These are phyloP conservation scores for Austrofundulus limnaeus DNA, from an alignment of 2,113 vertebrate genomes.

Conservation along the genomic window DNA sequence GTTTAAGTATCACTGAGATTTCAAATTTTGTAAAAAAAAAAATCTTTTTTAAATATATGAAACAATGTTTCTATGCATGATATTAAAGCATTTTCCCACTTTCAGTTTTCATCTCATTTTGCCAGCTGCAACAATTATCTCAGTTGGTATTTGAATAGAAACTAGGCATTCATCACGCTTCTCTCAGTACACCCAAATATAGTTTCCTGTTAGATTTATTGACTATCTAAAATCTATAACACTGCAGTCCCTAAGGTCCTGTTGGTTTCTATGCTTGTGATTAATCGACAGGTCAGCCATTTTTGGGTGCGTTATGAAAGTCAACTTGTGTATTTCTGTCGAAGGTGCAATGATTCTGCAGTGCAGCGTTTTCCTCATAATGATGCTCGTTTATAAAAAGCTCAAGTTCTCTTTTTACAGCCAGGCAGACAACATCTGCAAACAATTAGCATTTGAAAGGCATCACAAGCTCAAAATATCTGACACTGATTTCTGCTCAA, in stretches of 20 bases:
- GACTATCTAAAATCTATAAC: constrained; percentile 47
- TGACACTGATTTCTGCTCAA: constrained; percentile 1
- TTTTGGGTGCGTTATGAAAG: constrained; percentile 20
- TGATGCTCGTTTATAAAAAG: constrained; percentile 32
- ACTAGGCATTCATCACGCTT: constrained; percentile 56
- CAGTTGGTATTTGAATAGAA: constrained; percentile 49
- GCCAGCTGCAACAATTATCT: constrained; percentile 31
- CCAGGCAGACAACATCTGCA: not conserved
- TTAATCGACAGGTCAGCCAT: constrained; percentile 52
- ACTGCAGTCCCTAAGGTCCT: constrained; percentile 49
- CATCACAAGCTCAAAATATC: constrained; percentile 13
- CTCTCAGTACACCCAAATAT: constrained; percentile 41
- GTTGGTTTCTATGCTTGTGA: constrained; percentile 43
- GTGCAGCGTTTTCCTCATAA: constrained; percentile 27
- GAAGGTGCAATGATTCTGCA: constrained; percentile 14
- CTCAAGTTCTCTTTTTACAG: constrained; percentile 11
- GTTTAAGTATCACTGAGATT: no score
- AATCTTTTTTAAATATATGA: no score
- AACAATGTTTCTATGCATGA: no score
- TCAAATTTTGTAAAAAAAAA: no score
- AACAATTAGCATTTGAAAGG: constrained; percentile 43
- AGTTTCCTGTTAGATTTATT: constrained; percentile 61
- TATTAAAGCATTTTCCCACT: constrained; percentile 8
- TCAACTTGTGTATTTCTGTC: constrained; percentile 14
- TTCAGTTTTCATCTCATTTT: constrained; percentile 24